Evolutionary conservation across 2,888 invertebrate species (phyloP), one percentile per base, ranked within the genome.

Genomic region (Resseliella maxima): DNA sequence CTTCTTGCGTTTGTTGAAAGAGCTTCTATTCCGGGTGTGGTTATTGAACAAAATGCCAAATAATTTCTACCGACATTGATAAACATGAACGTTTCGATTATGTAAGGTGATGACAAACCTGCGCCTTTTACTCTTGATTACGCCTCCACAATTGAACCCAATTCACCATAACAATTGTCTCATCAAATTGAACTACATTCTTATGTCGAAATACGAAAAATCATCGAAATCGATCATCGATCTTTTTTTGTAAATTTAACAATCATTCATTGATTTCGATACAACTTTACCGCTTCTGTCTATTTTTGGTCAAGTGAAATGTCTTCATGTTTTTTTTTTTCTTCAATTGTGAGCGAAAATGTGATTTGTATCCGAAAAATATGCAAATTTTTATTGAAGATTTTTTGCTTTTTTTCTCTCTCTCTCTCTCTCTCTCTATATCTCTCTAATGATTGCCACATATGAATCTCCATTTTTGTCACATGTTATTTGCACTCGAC

Each of bases 301-400:
- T 31, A 31, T 72, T 72, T 72, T 72, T 72, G 72, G 72, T 72
- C 31, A 72, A 72, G 72, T 72, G 72, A 72, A 72, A 72, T 35
- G 72, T 31, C 72, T 59, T n/a, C 50, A 41, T 12, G 6, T 41
- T 12, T 50, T 50, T 59, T 27, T 27, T 72, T 72, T 31, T 12
- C 31, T 72, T n/a, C 24, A 31, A n/a, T n/a, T n/a, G n/a, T n/a
- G n/a, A n/a, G 31, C 18, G 31, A 10, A 72, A 72, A 72, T 31
- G 31, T 31, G 72, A 15, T 72, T 72, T 15, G 35, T 31, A 31
- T 15, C 31, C 72, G 72, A 72, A 59, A 72, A 72, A 72, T 31
- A 72, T 72, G 72, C 72, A 72, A 72, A 72, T 59, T 50, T n/a
- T 10, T 41, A 41, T 12, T 41, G 41, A 41, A 41, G 41, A 41